Evolutionary conservation across 2,888 invertebrate genomes (phyloP), one percentile per base, ranked within the genome.

Genomic region (Ernsta delagoae): DNA sequence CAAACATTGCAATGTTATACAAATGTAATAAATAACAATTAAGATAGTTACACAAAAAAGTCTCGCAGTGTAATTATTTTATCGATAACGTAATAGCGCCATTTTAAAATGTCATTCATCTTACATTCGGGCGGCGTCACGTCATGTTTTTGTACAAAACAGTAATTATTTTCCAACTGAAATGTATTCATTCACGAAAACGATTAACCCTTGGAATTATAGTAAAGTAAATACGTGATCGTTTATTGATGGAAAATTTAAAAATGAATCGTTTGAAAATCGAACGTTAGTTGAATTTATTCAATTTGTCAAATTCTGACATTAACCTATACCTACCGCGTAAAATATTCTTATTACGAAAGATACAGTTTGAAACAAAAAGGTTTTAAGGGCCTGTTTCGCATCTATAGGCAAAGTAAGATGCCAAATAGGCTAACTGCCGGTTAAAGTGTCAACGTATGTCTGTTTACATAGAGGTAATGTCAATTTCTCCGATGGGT

Each of bases 11-110:
- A 12, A 1, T 45, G 11, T 12, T n/a, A 5, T n/a, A 45, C 2
- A 45, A 45, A 16, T 50, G 12, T 16, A 16, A 6, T 50, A 50
- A 50, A 50, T 50, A 50, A 50, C 48, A 50, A 50, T 50, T 50
- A 50, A 7, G 2, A 3, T 7, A 16, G 4, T 6, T 8, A 6
- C 3, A 50, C 48, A 24, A 53, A 53, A 53, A 24, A 24, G 24
- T 6, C 16, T 9, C 7, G 12, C 9, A 3, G 24, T 24, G 50
- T 24, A 53, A 53, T 53, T 53, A 48, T 6, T 7, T 48, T 2
- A 16, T 16, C 48, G 7, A 48, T 48, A 16, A 48, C n/a, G n/a
- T 48, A 48, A 16, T 48, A 16, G 5, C 12, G 3, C 16, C 24
- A 8, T 1, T 48, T 48, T 16, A 50, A 50, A 50, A 16, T 50